A percentile compares a stretch with the other conserved stretches of the same genome.
These are phyloP conservation scores for Antheraea assamensis DNA, from an alignment of 2,888 invertebrate genomes.

Conservation along the genomic window DNA sequence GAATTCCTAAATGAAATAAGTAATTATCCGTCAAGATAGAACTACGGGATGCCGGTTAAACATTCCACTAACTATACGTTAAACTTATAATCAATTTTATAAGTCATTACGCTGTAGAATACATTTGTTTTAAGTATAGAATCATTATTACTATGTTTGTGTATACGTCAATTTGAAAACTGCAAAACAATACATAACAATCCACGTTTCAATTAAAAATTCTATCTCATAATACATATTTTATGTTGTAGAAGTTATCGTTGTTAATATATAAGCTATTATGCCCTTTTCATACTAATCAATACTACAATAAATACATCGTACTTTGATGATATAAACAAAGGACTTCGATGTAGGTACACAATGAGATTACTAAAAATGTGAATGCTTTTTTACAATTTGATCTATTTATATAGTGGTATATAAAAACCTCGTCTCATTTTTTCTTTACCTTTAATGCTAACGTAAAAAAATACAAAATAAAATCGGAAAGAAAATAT, in stretches of 20 bases:
- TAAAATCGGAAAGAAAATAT: neutral
- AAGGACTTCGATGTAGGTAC: slow-evolving; percentile 36
- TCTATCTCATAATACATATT: slow-evolving; percentile 61
- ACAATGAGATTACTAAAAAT: neutral
- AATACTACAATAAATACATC: slow-evolving; percentile 58
- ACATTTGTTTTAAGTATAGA: neutral
- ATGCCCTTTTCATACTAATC: slow-evolving; percentile 72
- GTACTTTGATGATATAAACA: slow-evolving; percentile 42
- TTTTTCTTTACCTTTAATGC: slow-evolving; percentile 7
- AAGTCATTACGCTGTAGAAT: neutral
- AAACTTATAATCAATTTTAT: neutral
- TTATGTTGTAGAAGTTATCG: slow-evolving; percentile 61
- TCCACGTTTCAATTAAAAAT: slow-evolving; percentile 49
- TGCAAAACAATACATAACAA: slow-evolving; percentile 33
- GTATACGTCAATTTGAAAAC: neutral
- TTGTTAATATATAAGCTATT: slow-evolving; percentile 60
- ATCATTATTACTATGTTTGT: neutral
- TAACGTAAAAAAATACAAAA: neutral
- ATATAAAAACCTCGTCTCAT: slow-evolving; percentile 23
- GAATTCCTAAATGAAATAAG: neutral
- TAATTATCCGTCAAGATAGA: neutral
- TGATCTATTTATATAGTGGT: slow-evolving; percentile 46
- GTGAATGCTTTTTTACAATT: neutral
- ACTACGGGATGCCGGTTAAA: neutral
- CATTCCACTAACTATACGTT: neutral